Conservation (phyloP, 1,140 invertebrate genomes). For the Aradophagus sp. region DNA sequence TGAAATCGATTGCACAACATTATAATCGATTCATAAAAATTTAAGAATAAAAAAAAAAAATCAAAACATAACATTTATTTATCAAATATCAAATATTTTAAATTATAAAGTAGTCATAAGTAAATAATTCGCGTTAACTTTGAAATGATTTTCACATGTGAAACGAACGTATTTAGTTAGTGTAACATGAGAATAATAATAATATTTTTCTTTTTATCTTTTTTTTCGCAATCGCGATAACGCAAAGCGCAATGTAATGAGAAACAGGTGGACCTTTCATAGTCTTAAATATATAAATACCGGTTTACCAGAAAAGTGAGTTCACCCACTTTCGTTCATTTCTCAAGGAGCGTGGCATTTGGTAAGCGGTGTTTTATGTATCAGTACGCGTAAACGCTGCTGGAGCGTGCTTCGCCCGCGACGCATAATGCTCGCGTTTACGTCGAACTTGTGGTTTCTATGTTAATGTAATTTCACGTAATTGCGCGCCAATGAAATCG, state of each 20-base stretch:
- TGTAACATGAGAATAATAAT: too few relatives aligned
- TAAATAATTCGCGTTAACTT: too few relatives aligned
- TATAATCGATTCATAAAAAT: too few relatives aligned
- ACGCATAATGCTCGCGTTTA: slow-evolving; percentile 59
- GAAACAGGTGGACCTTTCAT: slow-evolving; percentile 49
- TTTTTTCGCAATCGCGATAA: slow-evolving; percentile 33
- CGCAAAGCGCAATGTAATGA: slow-evolving; percentile 26
- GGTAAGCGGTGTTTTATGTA: slow-evolving; percentile 52
- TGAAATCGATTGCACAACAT: too few relatives aligned
- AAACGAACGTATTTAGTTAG: too few relatives aligned
- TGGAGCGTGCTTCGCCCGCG: slow-evolving; percentile 48
- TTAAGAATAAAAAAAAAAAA: too few relatives aligned
- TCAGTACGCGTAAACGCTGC: slow-evolving; percentile 27
- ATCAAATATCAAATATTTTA: too few relatives aligned
- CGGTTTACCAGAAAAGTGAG: slow-evolving; percentile 60
- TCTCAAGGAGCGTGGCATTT: slow-evolving; percentile 57
- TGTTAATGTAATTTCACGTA: slow-evolving; percentile 52
- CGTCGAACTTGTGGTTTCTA: slow-evolving; percentile 49
- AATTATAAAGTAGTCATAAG: too few relatives aligned
- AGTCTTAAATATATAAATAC: slow-evolving; percentile 31
- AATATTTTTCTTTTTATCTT: too few relatives aligned
- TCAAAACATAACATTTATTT: too few relatives aligned
- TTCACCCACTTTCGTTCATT: slow-evolving; percentile 64
- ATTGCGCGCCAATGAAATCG: slow-evolving; percentile 21
- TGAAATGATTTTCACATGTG: too few relatives aligned